Percentiles rank a stretch among this genome's conserved stretches.
These are phyloP conservation scores for Thinocorus orbignyianus DNA, from an alignment of 2,113 vertebrate genomes.

Conservation along the genomic window DNA sequence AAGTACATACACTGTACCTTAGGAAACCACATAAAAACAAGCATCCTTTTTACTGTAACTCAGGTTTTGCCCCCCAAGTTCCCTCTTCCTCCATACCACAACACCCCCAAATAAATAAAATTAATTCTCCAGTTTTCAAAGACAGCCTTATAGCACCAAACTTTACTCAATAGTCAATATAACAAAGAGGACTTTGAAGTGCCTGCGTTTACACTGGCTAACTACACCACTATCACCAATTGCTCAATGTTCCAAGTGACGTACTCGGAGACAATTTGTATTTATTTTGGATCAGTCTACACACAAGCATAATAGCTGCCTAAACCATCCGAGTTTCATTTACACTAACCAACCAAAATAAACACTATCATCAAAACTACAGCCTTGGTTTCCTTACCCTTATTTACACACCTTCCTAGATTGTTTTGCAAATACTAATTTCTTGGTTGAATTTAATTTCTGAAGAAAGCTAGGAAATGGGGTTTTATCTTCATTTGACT, in stretches of 20 bases:
- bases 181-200: not conserved
- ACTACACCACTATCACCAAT: not conserved
- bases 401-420: not conserved
- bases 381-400: not conserved
- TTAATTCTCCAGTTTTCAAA: not conserved
- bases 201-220: not conserved
- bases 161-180: not conserved
- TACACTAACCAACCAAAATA: not conserved
- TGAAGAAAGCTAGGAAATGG: not conserved
- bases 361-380: not conserved
- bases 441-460: not conserved
- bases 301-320: not conserved
- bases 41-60: not conserved
- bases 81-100: not conserved
- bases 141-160: not conserved
- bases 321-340: not conserved
- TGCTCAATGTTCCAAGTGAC: not conserved
- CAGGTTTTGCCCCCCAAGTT: not conserved
- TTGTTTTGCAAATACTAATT: not conserved
- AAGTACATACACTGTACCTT: not conserved
- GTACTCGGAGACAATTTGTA: not conserved
- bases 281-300: conserved; percentile 39
- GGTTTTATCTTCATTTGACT: not conserved
- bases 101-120: not conserved
- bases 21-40: not conserved